Evolutionary conservation across 2,888 invertebrate genomes (phyloP).

Genomic region (Oligia strigilis): DNA sequence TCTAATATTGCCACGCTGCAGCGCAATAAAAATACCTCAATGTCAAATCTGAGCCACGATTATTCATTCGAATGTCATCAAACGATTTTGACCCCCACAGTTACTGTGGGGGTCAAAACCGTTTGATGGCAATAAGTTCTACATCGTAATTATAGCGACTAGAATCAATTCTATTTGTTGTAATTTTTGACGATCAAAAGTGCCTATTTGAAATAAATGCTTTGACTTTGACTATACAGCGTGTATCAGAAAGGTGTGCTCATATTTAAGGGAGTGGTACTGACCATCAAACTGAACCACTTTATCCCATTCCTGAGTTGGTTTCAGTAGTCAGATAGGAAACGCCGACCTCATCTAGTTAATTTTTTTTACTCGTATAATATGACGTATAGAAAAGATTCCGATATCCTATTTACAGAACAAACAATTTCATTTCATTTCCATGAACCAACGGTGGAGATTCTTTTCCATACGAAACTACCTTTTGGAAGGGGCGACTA

Average conservation of each 20-base stretch:
- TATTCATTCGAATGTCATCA: slow-evolving; percentile 87
- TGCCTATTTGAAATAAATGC: too few species aligned
- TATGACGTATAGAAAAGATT: too few species aligned
- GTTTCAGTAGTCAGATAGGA: too few species aligned
- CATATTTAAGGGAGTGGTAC: background rate
- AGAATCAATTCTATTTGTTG: too few species aligned
- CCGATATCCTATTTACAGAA: too few species aligned
- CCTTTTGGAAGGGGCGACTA: background rate
- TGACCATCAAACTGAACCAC: background rate
- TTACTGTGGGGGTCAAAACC: too few species aligned
- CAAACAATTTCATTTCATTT: too few species aligned
- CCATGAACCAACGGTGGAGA: background rate
- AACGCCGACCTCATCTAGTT: too few species aligned
- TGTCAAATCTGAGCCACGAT: slow-evolving; percentile 86
- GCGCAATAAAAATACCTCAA: slow-evolving; percentile 87
- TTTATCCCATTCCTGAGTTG: background rate
- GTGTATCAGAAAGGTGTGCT: background rate
- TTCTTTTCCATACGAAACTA: background rate
- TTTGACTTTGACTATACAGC: background rate
- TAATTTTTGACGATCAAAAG: too few species aligned
- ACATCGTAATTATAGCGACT: background rate
- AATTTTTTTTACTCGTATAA: too few species aligned
- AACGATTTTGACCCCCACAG: slow-evolving; percentile 61
- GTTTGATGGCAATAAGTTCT: too few species aligned
- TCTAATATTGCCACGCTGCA: slow-evolving; percentile 80